Evolutionary conservation across 2,888 invertebrate genomes (phyloP), one percentile per base, ranked within the genome.

Genomic region (Drosophila recens): DNA sequence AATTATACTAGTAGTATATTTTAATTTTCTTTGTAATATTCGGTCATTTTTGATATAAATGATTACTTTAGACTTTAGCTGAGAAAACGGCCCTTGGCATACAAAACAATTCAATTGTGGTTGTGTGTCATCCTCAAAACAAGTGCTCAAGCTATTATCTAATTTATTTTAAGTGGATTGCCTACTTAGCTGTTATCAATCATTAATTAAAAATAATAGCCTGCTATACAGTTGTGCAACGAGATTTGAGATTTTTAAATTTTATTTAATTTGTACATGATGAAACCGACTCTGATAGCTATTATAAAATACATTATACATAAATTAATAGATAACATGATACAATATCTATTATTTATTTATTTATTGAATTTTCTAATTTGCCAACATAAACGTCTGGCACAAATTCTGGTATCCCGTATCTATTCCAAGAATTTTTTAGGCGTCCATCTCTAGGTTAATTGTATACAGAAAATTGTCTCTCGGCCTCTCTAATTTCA

Each of bases 131-230:
- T 2, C 15, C 3, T 30, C 30, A 27, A 46, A 15, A 17, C 10
- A 11, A 20, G 42, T 43, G 8, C 46, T 46, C 8, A 27, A n/a
- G 30, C 4, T 30, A n/a, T 46, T 30, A 30, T 48, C 46, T 48
- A 30, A 4, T 45, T n/a, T 6, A 5, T 23, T 45, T 45, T n/a
- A 23, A 27, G 23, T 45, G 45, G 45, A 45, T 45, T 45, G n/a
- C 45, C 11, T 45, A 27, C 8, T 23, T 23, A 45, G 13, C 45
- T 27, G 45, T 27, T 45, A 45, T 27, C 23, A 45, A 45, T 45
- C 13, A 27, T 11, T 6, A 27, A 6, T 8, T 27, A 27, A 45
- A 13, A 13, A 20, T 5, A 43, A 11, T 20, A 11, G 43, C 20
- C 20, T 23, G 45, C 11, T 45, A 23, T 45, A 45, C 23, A 23